A percentile compares a stretch with the other conserved stretches of the same genome.
These are phyloP conservation scores for Phasia obesa DNA, from an alignment of 2,888 invertebrate genomes.

Conservation along the genomic window DNA sequence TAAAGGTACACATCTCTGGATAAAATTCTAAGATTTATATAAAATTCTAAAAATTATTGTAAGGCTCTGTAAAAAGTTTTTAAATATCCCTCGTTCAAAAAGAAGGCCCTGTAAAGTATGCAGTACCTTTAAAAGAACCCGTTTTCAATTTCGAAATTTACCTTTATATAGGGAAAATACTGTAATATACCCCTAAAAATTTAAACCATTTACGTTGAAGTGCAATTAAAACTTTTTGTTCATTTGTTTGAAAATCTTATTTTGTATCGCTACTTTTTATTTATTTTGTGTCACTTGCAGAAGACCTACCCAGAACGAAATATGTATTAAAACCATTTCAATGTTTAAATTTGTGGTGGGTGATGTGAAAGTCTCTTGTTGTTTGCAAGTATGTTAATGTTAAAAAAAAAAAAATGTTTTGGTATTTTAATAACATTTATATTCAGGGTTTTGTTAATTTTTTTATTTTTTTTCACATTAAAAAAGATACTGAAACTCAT, in stretches of 20 bases:
- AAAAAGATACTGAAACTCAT: slow-evolving; percentile 3
- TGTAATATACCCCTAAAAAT: too few relatives aligned
- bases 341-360: slow-evolving; percentile 19
- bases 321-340: background rate
- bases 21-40: too few relatives aligned
- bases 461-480: background rate
- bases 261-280: background rate
- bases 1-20: too few relatives aligned
- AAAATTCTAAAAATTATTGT: too few relatives aligned
- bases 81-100: too few relatives aligned
- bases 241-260: background rate
- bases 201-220: too few relatives aligned
- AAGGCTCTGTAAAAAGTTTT: too few relatives aligned
- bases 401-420: slow-evolving; percentile 7
- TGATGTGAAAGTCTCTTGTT: slow-evolving; percentile 52
- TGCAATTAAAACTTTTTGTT: background rate
- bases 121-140: too few relatives aligned
- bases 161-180: too few relatives aligned
- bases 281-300: slow-evolving; percentile 4
- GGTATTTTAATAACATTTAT: slow-evolving; percentile 40
- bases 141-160: too few relatives aligned
- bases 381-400: slow-evolving; percentile 7
- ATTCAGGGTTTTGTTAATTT: slow-evolving; percentile 5
- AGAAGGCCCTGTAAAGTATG: too few relatives aligned
- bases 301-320: slow-evolving; percentile 12